A percentile compares a stretch with the other conserved stretches of the same genome.
Conservation (phyloP, 2,888 invertebrate genomes). For the Hyles lineata region DNA sequence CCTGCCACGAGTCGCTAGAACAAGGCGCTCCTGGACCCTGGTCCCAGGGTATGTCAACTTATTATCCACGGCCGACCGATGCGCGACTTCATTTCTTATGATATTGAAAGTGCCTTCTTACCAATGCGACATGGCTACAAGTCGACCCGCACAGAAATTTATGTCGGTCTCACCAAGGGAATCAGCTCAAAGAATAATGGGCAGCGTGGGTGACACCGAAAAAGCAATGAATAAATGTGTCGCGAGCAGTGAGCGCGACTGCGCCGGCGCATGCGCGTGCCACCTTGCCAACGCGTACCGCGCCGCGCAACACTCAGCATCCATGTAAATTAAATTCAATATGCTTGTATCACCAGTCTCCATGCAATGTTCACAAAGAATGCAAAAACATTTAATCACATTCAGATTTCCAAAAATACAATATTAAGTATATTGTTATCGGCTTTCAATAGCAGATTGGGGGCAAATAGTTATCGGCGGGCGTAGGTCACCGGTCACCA, state of each 20-base stretch:
- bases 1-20: too few species aligned
- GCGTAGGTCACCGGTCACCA: background rate
- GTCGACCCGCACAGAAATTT: background rate
- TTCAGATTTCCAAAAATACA: background rate
- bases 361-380: background rate
- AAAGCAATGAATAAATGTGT: conserved; percentile 2
- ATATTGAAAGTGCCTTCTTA: too few species aligned
- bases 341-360: background rate
- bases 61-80: too few species aligned
- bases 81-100: too few species aligned
- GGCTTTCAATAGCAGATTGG: background rate
- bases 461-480: conserved; percentile 3
- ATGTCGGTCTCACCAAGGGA: background rate
- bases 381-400: background rate
- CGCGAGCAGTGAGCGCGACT: background rate
- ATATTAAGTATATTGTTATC: background rate
- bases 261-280: background rate
- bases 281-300: background rate
- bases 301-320: background rate
- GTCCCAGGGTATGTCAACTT: too few species aligned
- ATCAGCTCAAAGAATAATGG: background rate
- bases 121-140: too few species aligned
- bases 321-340: background rate
- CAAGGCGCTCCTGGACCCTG: too few species aligned
- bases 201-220: background rate